Percentiles rank a stretch among this genome's conserved stretches.
Evolutionary conservation across 2,888 invertebrate species (phyloP).

Genomic region (Ptychoptera contaminata): DNA sequence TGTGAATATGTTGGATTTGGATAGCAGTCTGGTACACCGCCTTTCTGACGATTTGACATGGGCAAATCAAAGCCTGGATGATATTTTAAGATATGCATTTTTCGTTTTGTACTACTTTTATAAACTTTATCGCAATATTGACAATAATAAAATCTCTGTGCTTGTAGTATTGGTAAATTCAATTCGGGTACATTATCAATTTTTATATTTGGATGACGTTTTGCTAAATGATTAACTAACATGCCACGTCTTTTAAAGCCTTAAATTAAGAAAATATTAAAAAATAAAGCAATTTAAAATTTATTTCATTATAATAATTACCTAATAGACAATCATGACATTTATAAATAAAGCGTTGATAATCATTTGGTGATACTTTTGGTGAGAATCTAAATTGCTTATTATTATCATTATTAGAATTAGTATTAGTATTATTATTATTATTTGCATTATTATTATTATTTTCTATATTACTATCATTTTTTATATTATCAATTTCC

Average conservation of each 20-base stretch:
- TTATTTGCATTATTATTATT: neutral
- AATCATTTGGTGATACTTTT: constrained; percentile 38
- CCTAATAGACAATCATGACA: constrained; percentile 56
- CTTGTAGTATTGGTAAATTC: constrained; percentile 59
- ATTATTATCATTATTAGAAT: constrained; percentile 14
- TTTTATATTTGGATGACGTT: constrained; percentile 49
- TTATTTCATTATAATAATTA: neutral
- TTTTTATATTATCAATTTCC: neutral
- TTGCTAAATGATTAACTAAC: constrained; percentile 73
- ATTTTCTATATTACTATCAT: neutral
- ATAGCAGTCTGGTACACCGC: constrained; percentile 19
- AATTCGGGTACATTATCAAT: constrained; percentile 54
- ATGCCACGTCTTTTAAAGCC: constrained; percentile 70
- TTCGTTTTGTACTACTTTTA: constrained; percentile 70
- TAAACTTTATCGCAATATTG: constrained; percentile 73
- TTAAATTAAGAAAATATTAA: neutral
- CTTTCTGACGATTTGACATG: constrained; percentile 29
- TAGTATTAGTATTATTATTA: neutral
- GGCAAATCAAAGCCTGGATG: constrained; percentile 51
- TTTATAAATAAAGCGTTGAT: constrained; percentile 57
- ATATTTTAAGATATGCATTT: constrained; percentile 64
- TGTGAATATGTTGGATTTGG: constrained; percentile 48
- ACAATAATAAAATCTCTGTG: constrained; percentile 67
- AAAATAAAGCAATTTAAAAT: neutral
- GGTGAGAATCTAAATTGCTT: constrained; percentile 5